A percentile compares a stretch with the other conserved stretches of the same genome.
Conservation (phyloP, 2,888 invertebrate species). For the Orchestes rusci region DNA sequence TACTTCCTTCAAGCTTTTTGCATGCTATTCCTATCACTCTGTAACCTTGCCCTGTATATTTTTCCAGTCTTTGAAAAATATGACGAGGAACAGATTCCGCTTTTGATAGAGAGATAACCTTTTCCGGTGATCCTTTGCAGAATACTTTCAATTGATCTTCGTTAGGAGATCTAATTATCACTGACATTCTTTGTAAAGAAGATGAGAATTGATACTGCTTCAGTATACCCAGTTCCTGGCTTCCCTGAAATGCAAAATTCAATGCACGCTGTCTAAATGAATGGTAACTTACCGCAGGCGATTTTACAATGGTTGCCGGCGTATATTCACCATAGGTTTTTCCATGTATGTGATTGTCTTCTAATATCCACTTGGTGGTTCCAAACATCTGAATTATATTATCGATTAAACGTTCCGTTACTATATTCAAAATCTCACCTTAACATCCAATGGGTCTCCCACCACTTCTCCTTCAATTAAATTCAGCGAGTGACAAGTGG, state of each 20-base stretch:
- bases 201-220: slow-evolving; percentile 77
- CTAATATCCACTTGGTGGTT: slow-evolving; percentile 81
- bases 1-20: slow-evolving; percentile 48
- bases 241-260: slow-evolving; percentile 19
- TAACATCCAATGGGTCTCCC: slow-evolving; percentile 92
- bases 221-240: slow-evolving; percentile 48
- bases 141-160: slow-evolving; percentile 70
- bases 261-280: no score
- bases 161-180: slow-evolving; percentile 63
- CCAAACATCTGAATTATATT: slow-evolving; percentile 71
- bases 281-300: no score
- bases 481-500: slow-evolving; percentile 87
- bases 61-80: slow-evolving; percentile 63
- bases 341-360: slow-evolving; percentile 58
- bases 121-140: slow-evolving; percentile 92
- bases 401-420: no score
- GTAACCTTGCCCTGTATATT: slow-evolving; percentile 82
- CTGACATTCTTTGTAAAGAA: slow-evolving; percentile 81
- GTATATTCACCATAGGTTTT: slow-evolving; percentile 37
- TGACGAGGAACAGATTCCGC: slow-evolving; percentile 70
- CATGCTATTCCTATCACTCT: slow-evolving; percentile 58
- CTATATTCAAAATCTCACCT: no score
- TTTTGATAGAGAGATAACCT: slow-evolving; percentile 68
- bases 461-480: slow-evolving; percentile 75
- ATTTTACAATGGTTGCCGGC: slow-evolving; percentile 72